Evolutionary conservation across 2,888 invertebrate species (phyloP).

Genomic region (Hololepta plana): DNA sequence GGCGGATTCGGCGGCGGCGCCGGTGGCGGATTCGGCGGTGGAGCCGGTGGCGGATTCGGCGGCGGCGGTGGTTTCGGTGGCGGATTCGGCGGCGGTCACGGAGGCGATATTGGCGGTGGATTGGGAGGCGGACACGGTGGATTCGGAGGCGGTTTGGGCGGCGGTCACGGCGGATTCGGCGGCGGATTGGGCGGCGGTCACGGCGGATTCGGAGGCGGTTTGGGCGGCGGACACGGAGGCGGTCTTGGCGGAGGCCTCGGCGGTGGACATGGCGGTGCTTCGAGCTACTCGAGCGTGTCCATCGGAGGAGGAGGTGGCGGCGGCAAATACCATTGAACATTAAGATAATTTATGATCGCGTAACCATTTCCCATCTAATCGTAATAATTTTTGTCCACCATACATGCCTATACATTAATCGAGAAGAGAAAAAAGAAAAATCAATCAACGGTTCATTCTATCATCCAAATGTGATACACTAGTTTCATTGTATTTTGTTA

Average conservation of each 20-base stretch:
- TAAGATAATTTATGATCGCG: background rate
- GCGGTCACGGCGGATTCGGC: background rate
- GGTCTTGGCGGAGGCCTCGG: slow-evolving; percentile 12
- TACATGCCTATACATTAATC: too few relatives aligned
- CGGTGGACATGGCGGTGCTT: slow-evolving; percentile 12
- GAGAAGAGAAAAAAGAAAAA: too few relatives aligned
- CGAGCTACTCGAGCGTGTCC: slow-evolving; percentile 18
- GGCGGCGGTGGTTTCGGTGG: slow-evolving; percentile 8
- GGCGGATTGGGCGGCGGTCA: slow-evolving; percentile 11
- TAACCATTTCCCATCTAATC: background rate
- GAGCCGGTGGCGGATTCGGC: slow-evolving; percentile 8
- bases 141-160: slow-evolving; percentile 1
- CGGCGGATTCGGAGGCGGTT: slow-evolving; percentile 13
- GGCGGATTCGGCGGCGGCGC: slow-evolving; percentile 12
- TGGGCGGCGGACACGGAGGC: slow-evolving; percentile 10
- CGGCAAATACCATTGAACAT: slow-evolving; percentile 13
- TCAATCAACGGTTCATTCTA: too few relatives aligned
- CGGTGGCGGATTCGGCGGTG: slow-evolving; percentile 12
- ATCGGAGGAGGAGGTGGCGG: slow-evolving; percentile 15
- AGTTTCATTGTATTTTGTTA: too few relatives aligned
- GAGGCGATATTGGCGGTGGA: slow-evolving; percentile 13
- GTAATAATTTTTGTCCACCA: slow-evolving; percentile 1
- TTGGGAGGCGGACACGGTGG: slow-evolving; percentile 7
- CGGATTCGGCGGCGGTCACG: slow-evolving; percentile 11
- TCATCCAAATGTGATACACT: slow-evolving; percentile 8